Evolutionary conservation across 2,113 vertebrate species (phyloP), one percentile per base, ranked within the genome.

Genomic region (Anolis carolinensis): DNA sequence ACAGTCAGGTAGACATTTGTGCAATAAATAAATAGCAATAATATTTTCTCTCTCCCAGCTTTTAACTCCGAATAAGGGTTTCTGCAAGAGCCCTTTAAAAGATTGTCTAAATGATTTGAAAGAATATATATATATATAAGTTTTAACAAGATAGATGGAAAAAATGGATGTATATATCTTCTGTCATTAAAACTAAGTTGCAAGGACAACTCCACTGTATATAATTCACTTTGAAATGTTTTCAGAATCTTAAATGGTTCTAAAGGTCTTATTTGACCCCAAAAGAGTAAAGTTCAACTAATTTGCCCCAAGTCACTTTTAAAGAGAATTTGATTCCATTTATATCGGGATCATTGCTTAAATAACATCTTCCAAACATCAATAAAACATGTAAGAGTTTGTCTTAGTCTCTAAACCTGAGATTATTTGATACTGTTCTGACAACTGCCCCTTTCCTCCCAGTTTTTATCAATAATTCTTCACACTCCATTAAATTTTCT

Each of bases 201-300:
- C 36, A 3, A 39, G 32, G 25, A 59, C 14, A 39, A 79, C 50
- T 23, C 5, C 11, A n/a, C 14, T 68, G 23, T 20, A 70, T 30
- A 78, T 1, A 8, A 25, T 34, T 5, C 6, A 13, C 72, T 44
- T 23, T 76, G 34, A 62, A 44, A 73, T 74, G 20, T 74, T 30
- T 27, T 9, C 55, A 74, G 65, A 11, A 36, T 65, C 85, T 25
- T 81, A 74, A 74, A 18, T 34, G 32, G 65, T 85, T 72, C 67
- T 79, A 59, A 20, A 32, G 34, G 34, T 74, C 18, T 75, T 36
- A 67, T 81, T 75, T 86, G 81, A 86, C n/a, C 13, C 25, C 36
- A 59, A 75, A 10, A 30, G 52, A 16, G 14, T 59, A n/a, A 63
- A 32, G 48, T 52, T 27, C 59, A 20, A 50, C 44, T 14, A 23